phyloP scores from a whole-genome alignment of 2,888 invertebrate species.

The Pseudanteris insignis region DNA sequence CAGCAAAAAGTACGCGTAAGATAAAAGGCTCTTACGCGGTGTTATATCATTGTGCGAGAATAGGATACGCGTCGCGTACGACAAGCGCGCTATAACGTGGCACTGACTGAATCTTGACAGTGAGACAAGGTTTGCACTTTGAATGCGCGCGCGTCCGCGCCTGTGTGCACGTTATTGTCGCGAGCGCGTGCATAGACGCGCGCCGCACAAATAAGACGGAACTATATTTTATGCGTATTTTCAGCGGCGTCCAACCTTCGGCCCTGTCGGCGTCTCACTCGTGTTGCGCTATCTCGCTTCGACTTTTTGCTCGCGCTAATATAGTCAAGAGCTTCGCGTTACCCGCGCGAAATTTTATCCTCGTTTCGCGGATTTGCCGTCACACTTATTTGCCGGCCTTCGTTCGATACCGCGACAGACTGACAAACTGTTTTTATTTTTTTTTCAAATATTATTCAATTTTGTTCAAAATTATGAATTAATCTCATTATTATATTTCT shows the following conservation, averaged over 20 bases:
- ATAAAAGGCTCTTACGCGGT: slow-evolving; percentile 27
- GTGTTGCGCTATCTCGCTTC: slow-evolving; percentile 26
- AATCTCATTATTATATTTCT: no score
- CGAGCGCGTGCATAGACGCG: slow-evolving; percentile 39
- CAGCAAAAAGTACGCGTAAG: slow-evolving; percentile 6
- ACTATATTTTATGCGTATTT: slow-evolving; percentile 62
- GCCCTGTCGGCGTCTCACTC: slow-evolving; percentile 40
- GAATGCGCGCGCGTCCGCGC: slow-evolving; percentile 30
- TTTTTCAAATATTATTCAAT: no score
- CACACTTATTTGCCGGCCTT: no score
- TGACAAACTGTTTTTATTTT: no score
- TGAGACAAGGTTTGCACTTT: slow-evolving; percentile 42
- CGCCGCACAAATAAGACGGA: slow-evolving; percentile 52
- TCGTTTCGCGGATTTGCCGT: slow-evolving; percentile 12
- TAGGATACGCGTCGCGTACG: slow-evolving; percentile 9
- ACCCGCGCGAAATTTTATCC: slow-evolving; percentile 26
- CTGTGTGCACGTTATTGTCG: slow-evolving; percentile 27
- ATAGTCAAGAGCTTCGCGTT: slow-evolving; percentile 51
- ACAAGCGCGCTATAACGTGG: slow-evolving; percentile 15
- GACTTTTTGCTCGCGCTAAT: slow-evolving; percentile 48
- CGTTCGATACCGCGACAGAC: no score
- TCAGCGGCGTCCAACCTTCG: slow-evolving; percentile 62
- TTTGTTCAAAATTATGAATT: no score
- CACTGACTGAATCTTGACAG: slow-evolving; percentile 43
- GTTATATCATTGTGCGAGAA: slow-evolving; percentile 35